Conservation (phyloP, 2,888 invertebrate genomes). For the Heterodera filipjevi region DNA sequence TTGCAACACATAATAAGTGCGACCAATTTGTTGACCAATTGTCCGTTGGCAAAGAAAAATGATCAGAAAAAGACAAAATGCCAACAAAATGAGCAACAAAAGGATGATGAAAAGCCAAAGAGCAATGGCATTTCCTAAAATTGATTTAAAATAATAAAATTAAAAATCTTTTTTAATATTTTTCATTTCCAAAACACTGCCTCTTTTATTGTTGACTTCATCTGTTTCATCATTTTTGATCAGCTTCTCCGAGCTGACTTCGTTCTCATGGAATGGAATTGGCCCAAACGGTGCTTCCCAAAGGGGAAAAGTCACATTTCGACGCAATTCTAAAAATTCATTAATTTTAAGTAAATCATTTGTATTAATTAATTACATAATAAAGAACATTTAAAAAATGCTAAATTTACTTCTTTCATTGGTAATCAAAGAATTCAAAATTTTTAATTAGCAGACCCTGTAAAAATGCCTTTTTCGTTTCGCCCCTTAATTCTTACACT, state of each 20-base stretch:
- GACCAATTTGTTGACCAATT: neutral
- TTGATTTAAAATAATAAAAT: neutral
- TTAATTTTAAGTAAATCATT: neutral
- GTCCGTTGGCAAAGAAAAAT: neutral
- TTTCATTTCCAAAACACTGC: neutral
- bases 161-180: neutral
- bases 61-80: conserved; percentile 3
- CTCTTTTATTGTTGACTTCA: neutral
- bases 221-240: neutral
- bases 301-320: conserved; percentile 40
- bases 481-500: too few relatives aligned
- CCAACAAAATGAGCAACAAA: neutral
- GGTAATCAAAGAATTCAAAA: too few relatives aligned
- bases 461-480: too few relatives aligned
- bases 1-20: conserved; percentile 1
- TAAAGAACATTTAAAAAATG: too few relatives aligned
- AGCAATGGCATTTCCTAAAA: neutral
- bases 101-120: neutral
- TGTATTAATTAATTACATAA: neutral
- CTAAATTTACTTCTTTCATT: too few relatives aligned
- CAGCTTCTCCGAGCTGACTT: neutral
- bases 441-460: too few relatives aligned
- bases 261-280: conserved; percentile 37
- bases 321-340: conserved; percentile 3
- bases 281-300: conserved; percentile 44